Evolutionary conservation across 30 jellyfish, hydroid and myxozoan species (phyloP), one percentile per base, ranked within the genome.

Genomic region (Aurelia sp.): DNA sequence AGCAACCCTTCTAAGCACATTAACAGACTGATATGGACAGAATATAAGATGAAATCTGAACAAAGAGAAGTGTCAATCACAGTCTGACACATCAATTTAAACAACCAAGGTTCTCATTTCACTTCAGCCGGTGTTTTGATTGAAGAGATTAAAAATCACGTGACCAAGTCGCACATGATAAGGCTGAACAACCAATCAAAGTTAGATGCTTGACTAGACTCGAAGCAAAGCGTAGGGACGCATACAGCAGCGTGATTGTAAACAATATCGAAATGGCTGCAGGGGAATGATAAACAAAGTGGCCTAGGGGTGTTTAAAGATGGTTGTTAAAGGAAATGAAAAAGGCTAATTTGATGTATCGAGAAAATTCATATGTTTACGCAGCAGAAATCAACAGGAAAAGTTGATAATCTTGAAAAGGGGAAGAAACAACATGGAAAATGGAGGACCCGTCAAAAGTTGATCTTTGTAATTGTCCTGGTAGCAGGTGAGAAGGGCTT

Each of bases 151-250:
- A 60, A 55, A 30, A 16, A 27, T 15, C 67, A 63, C 33, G 65
- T 35, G 87, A 76, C 62, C 67, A 76, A 58, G 31, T 31, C 74
- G 66, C 52, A 31, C 12, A 21, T 47, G 62, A 57, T 18, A 62
- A 27, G 30, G 30, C 52, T 37, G 72, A 65, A 76, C 67, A 61
- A 30, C 87, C 87, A 76, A 76, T 76, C 76, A 76, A 19, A 61
- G 12, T 48, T n/a, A 17, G 77, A 76, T 76, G 87, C 87, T 76
- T 16, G 66, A n/a, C 9, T 33, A 35, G 76, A 76, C 33, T 76
- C 66, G 62, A 40, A 76, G 60, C 47, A 59, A n/a, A 9, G 87
- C 87, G 87, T 76, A 55, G 61, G 76, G 87, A 76, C 87, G 87
- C 87, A 76, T 8, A 19, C 16, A 30, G 30, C 40, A 33, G 87